These are phyloP conservation scores for Amphipoea lucens DNA, from an alignment of 2,888 invertebrate genomes.

Conservation along the genomic window DNA sequence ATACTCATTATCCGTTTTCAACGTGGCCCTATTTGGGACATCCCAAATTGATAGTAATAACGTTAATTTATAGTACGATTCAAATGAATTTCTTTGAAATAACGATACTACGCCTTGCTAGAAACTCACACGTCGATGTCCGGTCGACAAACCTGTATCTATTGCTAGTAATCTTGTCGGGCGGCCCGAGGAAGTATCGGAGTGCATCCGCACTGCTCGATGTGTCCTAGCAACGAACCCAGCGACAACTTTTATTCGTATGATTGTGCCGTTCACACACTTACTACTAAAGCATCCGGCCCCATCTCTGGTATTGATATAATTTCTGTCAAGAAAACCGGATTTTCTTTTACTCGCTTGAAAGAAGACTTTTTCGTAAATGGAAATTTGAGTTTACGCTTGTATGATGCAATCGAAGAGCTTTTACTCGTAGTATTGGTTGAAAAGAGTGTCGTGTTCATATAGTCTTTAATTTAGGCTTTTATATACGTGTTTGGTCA, in stretches of 20 bases:
- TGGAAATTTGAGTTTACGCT: conserved; percentile 16
- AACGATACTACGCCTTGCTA: conserved; percentile 3
- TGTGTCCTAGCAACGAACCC: conserved; percentile 48
- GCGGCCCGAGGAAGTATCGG: conserved; percentile 72
- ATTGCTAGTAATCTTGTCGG: conserved; percentile 73
- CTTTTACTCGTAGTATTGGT: neutral
- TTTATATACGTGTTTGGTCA: neutral
- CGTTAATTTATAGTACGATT: conserved; percentile 9
- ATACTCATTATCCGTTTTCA: conserved; percentile 14
- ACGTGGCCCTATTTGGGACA: conserved; percentile 15
- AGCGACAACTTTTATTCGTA: conserved; percentile 29
- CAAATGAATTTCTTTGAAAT: conserved; percentile 7
- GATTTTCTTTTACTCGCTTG: conserved; percentile 36
- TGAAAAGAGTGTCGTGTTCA: neutral
- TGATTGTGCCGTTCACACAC: conserved; percentile 42
- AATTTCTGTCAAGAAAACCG: conserved; percentile 53
- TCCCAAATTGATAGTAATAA: conserved; percentile 1
- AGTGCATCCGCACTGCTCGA: conserved; percentile 70
- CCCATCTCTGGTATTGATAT: conserved; percentile 48
- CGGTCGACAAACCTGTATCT: conserved; percentile 79
- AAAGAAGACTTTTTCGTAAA: conserved; percentile 21
- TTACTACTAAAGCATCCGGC: conserved; percentile 24
- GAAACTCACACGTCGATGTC: conserved; percentile 54
- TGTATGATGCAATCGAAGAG: conserved; percentile 14
- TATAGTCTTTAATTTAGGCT: neutral